Percentiles rank a stretch among this genome's conserved stretches.
These are phyloP conservation scores for Eilema sororculum DNA, from an alignment of 2,888 invertebrate species.

Conservation along the genomic window DNA sequence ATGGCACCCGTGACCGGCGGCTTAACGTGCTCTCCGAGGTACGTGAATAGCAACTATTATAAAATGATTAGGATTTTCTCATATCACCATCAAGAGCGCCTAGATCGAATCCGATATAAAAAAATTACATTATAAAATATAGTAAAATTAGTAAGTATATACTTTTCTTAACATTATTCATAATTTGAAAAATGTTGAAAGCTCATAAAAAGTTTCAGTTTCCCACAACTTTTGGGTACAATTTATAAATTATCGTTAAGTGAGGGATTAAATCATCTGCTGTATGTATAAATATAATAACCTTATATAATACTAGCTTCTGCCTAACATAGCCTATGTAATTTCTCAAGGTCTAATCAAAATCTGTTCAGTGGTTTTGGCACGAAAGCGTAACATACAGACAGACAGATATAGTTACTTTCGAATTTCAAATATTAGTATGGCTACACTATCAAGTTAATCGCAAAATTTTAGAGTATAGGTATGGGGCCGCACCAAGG, in stretches of 20 bases:
- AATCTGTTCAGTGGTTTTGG: too few species aligned
- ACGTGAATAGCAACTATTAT: neutral
- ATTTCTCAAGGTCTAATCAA: too few species aligned
- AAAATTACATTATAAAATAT: neutral
- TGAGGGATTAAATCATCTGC: neutral
- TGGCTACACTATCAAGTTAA: too few species aligned
- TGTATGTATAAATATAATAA: neutral
- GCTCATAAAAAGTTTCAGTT: neutral
- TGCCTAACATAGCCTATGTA: too few species aligned
- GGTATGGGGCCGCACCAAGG: neutral
- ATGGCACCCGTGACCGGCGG: too few species aligned
- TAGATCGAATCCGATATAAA: neutral
- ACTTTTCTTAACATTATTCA: neutral
- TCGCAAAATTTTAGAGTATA: too few species aligned
- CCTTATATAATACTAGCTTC: too few species aligned
- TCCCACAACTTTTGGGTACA: neutral
- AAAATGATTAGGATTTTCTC: neutral
- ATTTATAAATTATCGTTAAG: slow-evolving; percentile 1
- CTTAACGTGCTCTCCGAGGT: too few species aligned
- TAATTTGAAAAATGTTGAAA: slow-evolving; percentile 1
- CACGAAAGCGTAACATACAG: too few species aligned
- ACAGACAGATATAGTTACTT: too few species aligned
- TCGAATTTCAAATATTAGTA: too few species aligned
- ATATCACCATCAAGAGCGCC: neutral
- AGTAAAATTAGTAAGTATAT: neutral